Conservation (phyloP, 2,113 vertebrate genomes). For the Cyanistes caeruleus region DNA sequence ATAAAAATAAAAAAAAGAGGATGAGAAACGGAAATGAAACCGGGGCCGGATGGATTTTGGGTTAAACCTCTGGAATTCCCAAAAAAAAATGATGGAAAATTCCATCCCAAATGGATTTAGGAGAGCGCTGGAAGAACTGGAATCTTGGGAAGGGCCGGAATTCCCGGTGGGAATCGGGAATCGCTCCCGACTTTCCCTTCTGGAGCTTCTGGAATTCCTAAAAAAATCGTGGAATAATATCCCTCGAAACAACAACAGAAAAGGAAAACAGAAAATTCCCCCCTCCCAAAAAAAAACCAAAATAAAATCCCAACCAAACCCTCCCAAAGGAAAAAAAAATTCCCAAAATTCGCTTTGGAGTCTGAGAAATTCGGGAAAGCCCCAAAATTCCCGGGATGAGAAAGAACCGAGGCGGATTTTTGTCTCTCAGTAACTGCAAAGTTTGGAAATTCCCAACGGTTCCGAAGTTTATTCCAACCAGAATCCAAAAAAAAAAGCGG, state of each 20-base stretch:
- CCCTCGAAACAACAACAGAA: not conserved
- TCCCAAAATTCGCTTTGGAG: not conserved
- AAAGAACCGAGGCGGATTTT: not conserved
- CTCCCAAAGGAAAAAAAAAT: not conserved
- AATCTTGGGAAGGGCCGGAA: not conserved
- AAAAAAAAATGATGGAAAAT: not conserved
- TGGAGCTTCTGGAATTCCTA: not conserved
- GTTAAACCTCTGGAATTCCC: conserved; percentile 18
- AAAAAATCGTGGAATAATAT: not conserved
- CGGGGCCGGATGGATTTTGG: not conserved
- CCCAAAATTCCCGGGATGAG: not conserved
- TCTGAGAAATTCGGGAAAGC: conserved; percentile 12
- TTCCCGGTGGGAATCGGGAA: not conserved
- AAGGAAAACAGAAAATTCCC: not conserved
- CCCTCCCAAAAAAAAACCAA: too few species aligned
- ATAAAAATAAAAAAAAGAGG: not conserved
- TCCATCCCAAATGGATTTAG: not conserved
- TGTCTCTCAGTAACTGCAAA: not conserved
- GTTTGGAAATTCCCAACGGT: not conserved
- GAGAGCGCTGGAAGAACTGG: not conserved
- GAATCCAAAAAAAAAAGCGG: conserved; percentile 5
- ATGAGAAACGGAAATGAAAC: not conserved
- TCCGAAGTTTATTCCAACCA: conserved; percentile 26
- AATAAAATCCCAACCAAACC: not conserved
- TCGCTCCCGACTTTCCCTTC: not conserved